phyloP scores from a whole-genome alignment of 2,888 invertebrate species.

The Drosophila borealis region DNA sequence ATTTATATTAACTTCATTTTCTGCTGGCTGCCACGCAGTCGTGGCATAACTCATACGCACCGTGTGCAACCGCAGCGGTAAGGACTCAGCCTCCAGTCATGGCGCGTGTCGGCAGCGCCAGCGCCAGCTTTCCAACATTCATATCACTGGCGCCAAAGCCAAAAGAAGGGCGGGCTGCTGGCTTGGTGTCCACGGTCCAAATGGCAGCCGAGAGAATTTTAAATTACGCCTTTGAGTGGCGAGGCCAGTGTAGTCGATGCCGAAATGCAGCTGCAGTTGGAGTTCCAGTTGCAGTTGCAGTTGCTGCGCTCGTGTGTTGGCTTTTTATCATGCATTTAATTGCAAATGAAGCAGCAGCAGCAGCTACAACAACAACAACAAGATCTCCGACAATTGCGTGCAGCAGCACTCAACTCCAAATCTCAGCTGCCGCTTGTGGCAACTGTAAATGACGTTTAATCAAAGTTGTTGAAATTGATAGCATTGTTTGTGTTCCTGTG shows the following conservation, averaged over 20 bases:
- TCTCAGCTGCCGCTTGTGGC: slow-evolving; percentile 44
- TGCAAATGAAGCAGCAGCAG: slow-evolving; percentile 72
- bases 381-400: slow-evolving; percentile 50
- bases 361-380: slow-evolving; percentile 21
- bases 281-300: slow-evolving; percentile 10
- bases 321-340: slow-evolving; percentile 73
- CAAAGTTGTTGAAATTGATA: slow-evolving; percentile 80
- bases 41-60: slow-evolving; percentile 76
- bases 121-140: slow-evolving; percentile 51
- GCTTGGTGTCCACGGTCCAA: slow-evolving; percentile 46
- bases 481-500: slow-evolving; percentile 64
- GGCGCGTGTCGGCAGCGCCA: slow-evolving; percentile 51
- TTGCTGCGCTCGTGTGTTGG: slow-evolving; percentile 30
- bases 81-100: slow-evolving; percentile 38
- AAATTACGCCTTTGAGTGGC: slow-evolving; percentile 79
- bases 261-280: slow-evolving; percentile 63
- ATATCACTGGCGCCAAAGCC: slow-evolving; percentile 62
- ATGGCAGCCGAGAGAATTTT: slow-evolving; percentile 79
- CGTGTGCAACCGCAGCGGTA: slow-evolving; percentile 65
- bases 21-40: slow-evolving; percentile 62
- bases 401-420: slow-evolving; percentile 35
- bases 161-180: slow-evolving; percentile 51
- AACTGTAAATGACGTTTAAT: slow-evolving; percentile 80
- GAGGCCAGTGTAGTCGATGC: slow-evolving; percentile 58
- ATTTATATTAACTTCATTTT: slow-evolving; percentile 78